Evolutionary conservation across 2,888 invertebrate species (phyloP).

Genomic region (Idaea dimidiata): DNA sequence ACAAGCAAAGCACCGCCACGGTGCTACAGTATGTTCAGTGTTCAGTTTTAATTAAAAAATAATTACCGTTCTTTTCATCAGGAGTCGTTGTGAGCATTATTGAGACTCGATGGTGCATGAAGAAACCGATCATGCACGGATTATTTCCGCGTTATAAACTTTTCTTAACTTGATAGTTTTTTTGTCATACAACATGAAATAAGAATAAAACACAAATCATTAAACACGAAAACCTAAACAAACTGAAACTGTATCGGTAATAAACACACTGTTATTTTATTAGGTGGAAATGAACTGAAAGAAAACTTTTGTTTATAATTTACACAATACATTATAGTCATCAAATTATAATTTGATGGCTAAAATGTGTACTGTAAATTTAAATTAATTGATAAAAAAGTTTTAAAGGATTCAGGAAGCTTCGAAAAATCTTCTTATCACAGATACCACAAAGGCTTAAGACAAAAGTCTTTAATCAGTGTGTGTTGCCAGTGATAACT

Average conservation of each 20-base stretch:
- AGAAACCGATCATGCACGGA: neutral
- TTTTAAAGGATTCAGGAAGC: too few species aligned
- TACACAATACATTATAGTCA: too few species aligned
- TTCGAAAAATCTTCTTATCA: too few species aligned
- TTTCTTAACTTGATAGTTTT: slow-evolving; percentile 1
- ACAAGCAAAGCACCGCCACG: slow-evolving; percentile 41
- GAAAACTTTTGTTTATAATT: too few species aligned
- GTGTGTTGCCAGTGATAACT: too few species aligned
- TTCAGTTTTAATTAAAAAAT: neutral
- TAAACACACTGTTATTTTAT: neutral
- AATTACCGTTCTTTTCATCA: neutral
- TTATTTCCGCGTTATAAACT: neutral
- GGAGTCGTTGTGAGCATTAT: neutral
- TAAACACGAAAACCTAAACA: neutral
- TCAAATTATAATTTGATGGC: too few species aligned
- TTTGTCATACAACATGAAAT: neutral
- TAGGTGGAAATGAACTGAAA: too few species aligned
- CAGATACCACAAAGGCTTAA: too few species aligned
- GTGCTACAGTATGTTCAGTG: slow-evolving; percentile 33
- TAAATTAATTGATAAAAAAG: too few species aligned
- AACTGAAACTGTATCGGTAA: neutral
- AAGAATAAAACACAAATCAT: neutral
- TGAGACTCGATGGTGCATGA: neutral
- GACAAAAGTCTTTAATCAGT: too few species aligned
- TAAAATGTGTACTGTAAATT: too few species aligned